A percentile compares a stretch with the other conserved stretches of the same genome.
phyloP scores from a whole-genome alignment of 1,140 invertebrate genomes.

The Aphidius ervi region DNA sequence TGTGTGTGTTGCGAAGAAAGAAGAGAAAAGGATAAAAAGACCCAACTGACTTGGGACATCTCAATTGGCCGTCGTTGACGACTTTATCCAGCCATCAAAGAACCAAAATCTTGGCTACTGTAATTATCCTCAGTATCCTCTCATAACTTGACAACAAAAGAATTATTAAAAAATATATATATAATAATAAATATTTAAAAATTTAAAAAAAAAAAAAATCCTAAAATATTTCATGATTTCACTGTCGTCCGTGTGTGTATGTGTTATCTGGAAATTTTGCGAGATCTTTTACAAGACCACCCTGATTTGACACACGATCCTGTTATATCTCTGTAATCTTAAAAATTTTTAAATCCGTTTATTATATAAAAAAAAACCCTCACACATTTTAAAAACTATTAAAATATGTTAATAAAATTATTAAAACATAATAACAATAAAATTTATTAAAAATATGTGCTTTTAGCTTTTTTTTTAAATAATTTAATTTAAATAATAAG shows the following conservation, averaged over 20 bases:
- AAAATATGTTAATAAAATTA: background rate
- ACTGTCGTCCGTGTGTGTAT: slow-evolving; percentile 22
- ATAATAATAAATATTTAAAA: background rate
- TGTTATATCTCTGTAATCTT: slow-evolving; percentile 32
- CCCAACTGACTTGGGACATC: background rate
- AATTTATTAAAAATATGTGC: slow-evolving; percentile 24
- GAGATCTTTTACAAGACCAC: slow-evolving; percentile 38
- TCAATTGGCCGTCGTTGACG: slow-evolving; percentile 21
- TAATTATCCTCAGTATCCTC: slow-evolving; percentile 6
- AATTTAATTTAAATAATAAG: no score
- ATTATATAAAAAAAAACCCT: background rate
- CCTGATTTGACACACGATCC: slow-evolving; percentile 41
- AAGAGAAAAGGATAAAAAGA: no score
- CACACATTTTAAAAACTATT: background rate
- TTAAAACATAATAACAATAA: slow-evolving; percentile 36
- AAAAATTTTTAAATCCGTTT: slow-evolving; percentile 1
- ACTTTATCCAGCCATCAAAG: slow-evolving; percentile 17
- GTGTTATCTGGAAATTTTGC: slow-evolving; percentile 39
- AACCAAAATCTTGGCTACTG: slow-evolving; percentile 17
- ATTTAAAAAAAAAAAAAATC: slow-evolving; percentile 9
- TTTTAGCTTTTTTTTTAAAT: no score
- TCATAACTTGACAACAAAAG: slow-evolving; percentile 3
- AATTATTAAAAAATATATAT: background rate
- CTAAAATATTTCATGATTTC: slow-evolving; percentile 31
- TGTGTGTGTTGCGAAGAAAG: no score